Base-by-base conservation (phyloP, 2,113 vertebrate species). In the Boulengeromyrus knoepffleri region DNA sequence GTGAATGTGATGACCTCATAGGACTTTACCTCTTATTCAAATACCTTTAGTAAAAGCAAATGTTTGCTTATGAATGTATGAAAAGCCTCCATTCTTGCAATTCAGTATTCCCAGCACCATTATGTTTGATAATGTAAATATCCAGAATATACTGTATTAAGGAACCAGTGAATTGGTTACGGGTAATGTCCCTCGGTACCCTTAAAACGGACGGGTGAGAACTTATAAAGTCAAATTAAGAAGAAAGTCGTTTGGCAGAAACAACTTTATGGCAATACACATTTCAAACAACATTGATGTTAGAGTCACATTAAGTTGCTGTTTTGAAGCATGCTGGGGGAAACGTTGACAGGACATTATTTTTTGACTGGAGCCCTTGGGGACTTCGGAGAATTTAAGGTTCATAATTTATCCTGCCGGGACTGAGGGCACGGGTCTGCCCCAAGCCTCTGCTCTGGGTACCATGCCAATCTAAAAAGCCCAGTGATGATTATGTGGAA, bases 1-100 rank as follows among this genome's bases (percentile, higher is more conserved):
- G 24, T 86, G 47, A 62, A 46, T n/a, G 39, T 66, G 31, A 66
- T 88, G 87, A 88, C 87, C 31, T 88, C 87, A 88, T 88, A 66
- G 53, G 39, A 36, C 53, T 66, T 58, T 66, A 58, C 10, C 36
- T 58, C 87, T 66, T 45, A 62, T 88, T 31, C 87, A 62, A 88
- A 62, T 45, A 88, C 31, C 52, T 36, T 19, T 5, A 50, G 36
- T 62, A 62, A 62, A 62, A 42, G 52, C n/a, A 88, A 88, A 62
- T 88, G 87, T 42, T 66, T 42, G 17, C 39, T 31, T 58, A 49
- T 27, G n/a, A 87, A 87, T 36, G 39, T 24, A 42, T 88, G 31
- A 88, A 88, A 88, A 45, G 52, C 50, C 31, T 88, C 87, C n/a
- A 52, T 88, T 88, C 87, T 58, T 24, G 39, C 50, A 88, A 3